Evolutionary conservation across 2,888 invertebrate genomes (phyloP).

Genomic region (Tromatobia lineatoria): DNA sequence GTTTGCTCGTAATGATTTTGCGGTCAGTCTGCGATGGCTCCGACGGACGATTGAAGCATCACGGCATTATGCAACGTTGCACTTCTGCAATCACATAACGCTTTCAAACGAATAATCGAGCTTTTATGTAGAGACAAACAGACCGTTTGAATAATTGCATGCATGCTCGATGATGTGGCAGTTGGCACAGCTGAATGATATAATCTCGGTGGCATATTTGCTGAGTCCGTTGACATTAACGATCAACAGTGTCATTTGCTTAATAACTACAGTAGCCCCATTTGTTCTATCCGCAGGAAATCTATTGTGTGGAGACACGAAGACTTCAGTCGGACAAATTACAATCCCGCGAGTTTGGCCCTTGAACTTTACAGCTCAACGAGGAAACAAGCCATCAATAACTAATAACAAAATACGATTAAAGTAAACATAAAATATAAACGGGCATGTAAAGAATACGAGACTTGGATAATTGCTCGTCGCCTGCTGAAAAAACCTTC

Average conservation of each 20-base stretch:
- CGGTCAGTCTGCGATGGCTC: background rate
- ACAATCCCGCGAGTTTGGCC: background rate
- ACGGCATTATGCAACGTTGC: background rate
- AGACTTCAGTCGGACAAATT: background rate
- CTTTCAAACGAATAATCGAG: background rate
- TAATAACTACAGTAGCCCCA: background rate
- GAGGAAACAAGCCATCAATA: background rate
- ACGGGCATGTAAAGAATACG: too few species aligned
- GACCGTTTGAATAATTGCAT: background rate
- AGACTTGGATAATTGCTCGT: background rate
- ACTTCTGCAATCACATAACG: background rate
- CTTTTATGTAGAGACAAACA: constrained; percentile 3
- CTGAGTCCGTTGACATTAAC: background rate
- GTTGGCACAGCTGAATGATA: background rate
- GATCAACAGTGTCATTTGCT: background rate
- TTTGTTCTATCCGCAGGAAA: background rate
- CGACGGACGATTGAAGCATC: background rate
- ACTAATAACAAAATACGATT: background rate
- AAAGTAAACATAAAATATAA: background rate
- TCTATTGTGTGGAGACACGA: background rate
- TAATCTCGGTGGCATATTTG: background rate
- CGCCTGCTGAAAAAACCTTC: background rate
- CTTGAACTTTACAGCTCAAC: background rate
- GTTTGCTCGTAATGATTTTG: background rate
- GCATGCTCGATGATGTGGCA: constrained; percentile 6